Evolutionary conservation across 2,888 invertebrate genomes (phyloP).

Genomic region (Leptodirus hochenwartii): DNA sequence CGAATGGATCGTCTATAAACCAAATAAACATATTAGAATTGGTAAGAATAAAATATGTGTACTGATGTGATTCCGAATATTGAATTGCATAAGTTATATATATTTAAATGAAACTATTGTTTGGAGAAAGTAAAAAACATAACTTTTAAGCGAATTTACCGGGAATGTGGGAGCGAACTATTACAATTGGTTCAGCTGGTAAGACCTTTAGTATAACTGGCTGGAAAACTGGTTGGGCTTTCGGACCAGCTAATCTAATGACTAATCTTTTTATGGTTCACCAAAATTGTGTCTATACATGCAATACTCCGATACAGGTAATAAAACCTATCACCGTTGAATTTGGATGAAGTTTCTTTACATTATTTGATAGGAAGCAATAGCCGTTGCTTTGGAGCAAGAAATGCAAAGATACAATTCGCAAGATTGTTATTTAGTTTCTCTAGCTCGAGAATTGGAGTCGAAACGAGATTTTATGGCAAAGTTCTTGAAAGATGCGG

Average conservation of each 20-base stretch:
- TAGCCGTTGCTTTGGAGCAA: slow-evolving; percentile 74
- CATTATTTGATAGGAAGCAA: slow-evolving; percentile 66
- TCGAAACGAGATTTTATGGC: slow-evolving; percentile 67
- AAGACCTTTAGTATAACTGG: slow-evolving; percentile 97
- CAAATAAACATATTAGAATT: slow-evolving; percentile 72
- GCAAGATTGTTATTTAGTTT: slow-evolving; percentile 68
- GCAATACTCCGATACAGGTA: slow-evolving; percentile 71
- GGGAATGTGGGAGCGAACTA: slow-evolving; percentile 94
- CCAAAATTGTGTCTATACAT: slow-evolving; percentile 88
- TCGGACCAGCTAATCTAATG: slow-evolving; percentile 70
- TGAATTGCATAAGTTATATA: slow-evolving; percentile 3
- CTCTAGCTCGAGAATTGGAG: slow-evolving; percentile 53
- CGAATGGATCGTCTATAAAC: slow-evolving; percentile 87
- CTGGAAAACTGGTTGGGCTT: slow-evolving; percentile 95
- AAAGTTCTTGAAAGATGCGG: slow-evolving; percentile 53
- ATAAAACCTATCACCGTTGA: slow-evolving; percentile 1
- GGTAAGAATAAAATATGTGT: slow-evolving; percentile 33
- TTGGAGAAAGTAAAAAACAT: slow-evolving; percentile 1
- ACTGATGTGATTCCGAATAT: slow-evolving; percentile 6
- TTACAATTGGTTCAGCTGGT: slow-evolving; percentile 93
- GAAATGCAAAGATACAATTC: slow-evolving; percentile 53
- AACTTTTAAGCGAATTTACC: slow-evolving; percentile 61
- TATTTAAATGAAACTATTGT: not conserved
- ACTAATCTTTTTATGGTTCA: slow-evolving; percentile 72
- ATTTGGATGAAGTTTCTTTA: no score